phyloP scores from a whole-genome alignment of 1,140 invertebrate genomes.

The Saccostrea echinata region DNA sequence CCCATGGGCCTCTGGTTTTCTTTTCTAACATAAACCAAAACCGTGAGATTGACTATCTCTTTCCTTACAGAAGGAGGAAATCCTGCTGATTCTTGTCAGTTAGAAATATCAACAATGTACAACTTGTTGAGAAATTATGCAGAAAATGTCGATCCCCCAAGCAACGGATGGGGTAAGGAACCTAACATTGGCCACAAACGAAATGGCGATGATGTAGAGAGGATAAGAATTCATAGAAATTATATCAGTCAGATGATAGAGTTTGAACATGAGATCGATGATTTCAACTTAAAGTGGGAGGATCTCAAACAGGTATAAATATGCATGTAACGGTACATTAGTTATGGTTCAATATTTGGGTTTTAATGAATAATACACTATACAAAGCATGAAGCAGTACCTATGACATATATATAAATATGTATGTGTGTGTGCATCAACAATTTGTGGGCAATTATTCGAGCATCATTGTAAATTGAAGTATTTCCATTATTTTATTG shows the following conservation, averaged over 20 bases:
- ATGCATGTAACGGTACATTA: no score
- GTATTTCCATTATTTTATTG: no score
- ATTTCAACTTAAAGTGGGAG: neutral
- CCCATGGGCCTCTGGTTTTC: neutral
- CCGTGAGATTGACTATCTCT: neutral
- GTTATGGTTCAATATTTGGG: no score
- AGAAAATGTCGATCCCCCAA: neutral
- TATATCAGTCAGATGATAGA: neutral
- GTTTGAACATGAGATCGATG: neutral
- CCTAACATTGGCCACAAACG: neutral
- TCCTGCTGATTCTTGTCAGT: neutral
- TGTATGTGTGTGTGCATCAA: no score
- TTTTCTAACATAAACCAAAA: neutral
- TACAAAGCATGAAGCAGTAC: no score
- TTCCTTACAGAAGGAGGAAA: neutral
- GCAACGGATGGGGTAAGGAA: neutral
- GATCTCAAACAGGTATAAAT: neutral
- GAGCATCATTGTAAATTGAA: no score
- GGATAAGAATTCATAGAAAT: neutral
- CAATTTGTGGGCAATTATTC: no score
- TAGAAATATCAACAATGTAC: neutral
- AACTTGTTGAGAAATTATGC: neutral
- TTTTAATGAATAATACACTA: no score
- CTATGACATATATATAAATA: no score
- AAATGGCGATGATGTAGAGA: neutral